phyloP scores from a whole-genome alignment of 2,113 vertebrate species.

The Donacobius atricapilla region DNA sequence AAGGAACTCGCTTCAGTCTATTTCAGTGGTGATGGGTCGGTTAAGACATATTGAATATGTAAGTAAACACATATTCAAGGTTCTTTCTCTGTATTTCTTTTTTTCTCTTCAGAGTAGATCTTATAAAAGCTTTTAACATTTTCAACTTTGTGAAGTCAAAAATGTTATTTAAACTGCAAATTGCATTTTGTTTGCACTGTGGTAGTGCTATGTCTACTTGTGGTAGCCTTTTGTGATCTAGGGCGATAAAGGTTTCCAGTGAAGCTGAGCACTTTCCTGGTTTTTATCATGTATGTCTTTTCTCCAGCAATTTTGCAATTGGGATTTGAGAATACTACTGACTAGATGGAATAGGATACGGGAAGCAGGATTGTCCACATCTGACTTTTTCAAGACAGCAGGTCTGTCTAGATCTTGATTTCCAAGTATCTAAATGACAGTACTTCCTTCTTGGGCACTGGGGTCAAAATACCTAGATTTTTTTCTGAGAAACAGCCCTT shows the following conservation, averaged over 20 bases:
- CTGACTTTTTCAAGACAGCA: background rate
- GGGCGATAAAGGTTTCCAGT: background rate
- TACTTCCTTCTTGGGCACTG: background rate
- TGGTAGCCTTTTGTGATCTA: background rate
- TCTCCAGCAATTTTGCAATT: background rate
- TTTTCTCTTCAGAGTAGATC: background rate
- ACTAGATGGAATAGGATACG: background rate
- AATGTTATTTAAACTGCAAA: background rate
- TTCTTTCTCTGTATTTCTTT: background rate
- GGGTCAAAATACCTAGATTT: background rate
- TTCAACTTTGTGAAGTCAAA: background rate
- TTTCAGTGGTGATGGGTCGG: background rate
- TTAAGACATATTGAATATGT: background rate
- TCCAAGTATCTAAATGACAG: background rate
- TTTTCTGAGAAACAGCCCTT: background rate
- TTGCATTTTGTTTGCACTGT: background rate
- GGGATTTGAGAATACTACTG: background rate
- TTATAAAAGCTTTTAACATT: background rate
- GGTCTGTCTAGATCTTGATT: background rate
- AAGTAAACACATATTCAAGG: background rate
- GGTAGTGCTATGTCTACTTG: no score
- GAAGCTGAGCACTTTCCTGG: background rate
- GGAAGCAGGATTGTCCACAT: background rate
- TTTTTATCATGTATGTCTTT: background rate
- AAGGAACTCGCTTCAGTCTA: background rate